Percentiles rank a stretch among this genome's conserved stretches.
Conservation (phyloP, 2,113 vertebrate genomes). For the Micromys minutus region DNA sequence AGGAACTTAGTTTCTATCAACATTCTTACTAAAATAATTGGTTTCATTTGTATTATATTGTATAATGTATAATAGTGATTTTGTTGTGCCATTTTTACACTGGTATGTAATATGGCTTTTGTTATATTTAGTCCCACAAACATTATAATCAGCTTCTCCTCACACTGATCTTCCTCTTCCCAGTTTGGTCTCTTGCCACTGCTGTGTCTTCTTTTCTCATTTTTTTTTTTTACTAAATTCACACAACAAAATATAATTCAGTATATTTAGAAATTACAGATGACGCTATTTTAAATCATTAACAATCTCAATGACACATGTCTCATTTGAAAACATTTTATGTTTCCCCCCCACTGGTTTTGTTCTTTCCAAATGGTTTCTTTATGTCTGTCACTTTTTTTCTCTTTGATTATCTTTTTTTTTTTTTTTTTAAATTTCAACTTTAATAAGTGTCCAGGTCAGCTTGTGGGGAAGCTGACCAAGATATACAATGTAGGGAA, state of each 20-base stretch:
- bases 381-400: background rate
- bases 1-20: background rate
- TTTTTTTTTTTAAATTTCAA: no score
- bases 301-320: background rate
- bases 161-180: background rate
- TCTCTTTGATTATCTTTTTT: background rate
- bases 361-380: constrained; percentile 15
- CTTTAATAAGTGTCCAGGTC: no score
- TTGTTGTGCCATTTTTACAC: background rate
- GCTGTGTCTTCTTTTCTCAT: background rate
- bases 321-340: background rate
- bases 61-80: background rate
- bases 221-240: background rate
- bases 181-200: no score
- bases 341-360: background rate
- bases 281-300: background rate
- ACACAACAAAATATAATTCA: background rate
- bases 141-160: no score
- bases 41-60: background rate
- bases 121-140: background rate
- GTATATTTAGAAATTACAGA: background rate
- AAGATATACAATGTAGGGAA: no score
- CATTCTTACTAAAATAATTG: background rate
- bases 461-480: no score
- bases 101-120: background rate